Evolutionary conservation across 2,888 invertebrate genomes (phyloP).

Genomic region (Embidobia sp.): DNA sequence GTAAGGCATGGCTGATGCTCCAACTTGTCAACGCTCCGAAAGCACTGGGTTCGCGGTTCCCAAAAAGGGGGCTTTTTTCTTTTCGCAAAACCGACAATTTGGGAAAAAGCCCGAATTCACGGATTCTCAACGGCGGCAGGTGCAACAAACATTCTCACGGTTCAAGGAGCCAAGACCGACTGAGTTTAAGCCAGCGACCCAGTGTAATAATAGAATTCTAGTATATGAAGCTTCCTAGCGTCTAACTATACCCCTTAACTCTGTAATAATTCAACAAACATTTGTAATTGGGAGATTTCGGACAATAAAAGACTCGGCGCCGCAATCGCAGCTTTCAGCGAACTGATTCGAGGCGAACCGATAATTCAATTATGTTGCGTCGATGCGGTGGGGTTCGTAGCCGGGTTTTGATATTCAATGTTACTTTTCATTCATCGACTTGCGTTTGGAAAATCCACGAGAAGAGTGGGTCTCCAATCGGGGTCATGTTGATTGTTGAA

Average conservation of each 20-base stretch:
- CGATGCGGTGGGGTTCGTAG: too few species aligned
- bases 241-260: conserved; percentile 76
- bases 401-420: too few species aligned
- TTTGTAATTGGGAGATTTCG: conserved; percentile 65
- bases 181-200: conserved; percentile 80
- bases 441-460: too few species aligned
- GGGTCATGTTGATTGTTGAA: too few species aligned
- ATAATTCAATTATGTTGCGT: conserved; percentile 29
- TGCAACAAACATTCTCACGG: conserved; percentile 78
- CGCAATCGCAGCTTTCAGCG: conserved; percentile 29
- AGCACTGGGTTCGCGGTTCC: too few species aligned
- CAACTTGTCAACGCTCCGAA: too few species aligned
- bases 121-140: conserved; percentile 68
- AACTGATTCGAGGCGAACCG: neutral
- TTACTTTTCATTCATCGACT: too few species aligned
- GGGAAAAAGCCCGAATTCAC: conserved; percentile 30
- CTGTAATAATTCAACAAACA: conserved; percentile 72
- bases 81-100: neutral
- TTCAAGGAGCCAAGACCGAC: conserved; percentile 81
- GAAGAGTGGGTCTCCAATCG: too few species aligned
- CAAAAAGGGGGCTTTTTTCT: neutral
- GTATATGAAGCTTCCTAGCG: conserved; percentile 78
- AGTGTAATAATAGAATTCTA: conserved; percentile 80
- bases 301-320: conserved; percentile 21
- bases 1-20: conserved; percentile 75